Percentiles rank a stretch among this genome's conserved stretches.
Evolutionary conservation across 2,797 vertebrate species (phyloP).

Genomic region (Ptychobarbus kaznakovi): DNA sequence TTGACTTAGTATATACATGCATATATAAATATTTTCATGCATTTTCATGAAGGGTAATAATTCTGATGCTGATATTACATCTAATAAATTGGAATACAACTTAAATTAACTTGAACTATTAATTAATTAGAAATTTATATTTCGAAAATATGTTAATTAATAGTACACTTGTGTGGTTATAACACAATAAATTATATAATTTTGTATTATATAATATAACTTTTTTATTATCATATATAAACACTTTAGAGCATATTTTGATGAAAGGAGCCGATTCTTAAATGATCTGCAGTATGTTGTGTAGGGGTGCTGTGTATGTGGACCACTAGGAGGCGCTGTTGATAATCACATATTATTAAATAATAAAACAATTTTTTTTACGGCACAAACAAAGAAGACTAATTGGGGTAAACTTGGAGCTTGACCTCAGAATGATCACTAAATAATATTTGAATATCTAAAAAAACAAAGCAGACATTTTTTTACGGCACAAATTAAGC

Average conservation of each 20-base stretch:
- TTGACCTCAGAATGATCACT: too few relatives aligned
- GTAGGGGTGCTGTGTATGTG: background rate
- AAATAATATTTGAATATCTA: too few relatives aligned
- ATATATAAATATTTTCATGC: too few relatives aligned
- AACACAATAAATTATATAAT: background rate
- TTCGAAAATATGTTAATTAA: background rate
- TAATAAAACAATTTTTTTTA: too few relatives aligned
- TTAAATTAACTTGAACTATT: background rate
- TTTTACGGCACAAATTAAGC: too few relatives aligned
- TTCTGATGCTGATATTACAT: background rate
- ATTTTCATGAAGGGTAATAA: background rate
- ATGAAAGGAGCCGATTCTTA: background rate
- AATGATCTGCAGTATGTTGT: background rate
- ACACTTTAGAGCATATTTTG: background rate
- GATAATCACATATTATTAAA: background rate
- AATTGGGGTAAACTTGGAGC: too few relatives aligned
- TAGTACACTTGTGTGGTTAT: background rate
- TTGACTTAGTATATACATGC: background rate
- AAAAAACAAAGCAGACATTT: too few relatives aligned
- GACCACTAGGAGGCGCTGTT: conserved; percentile 13
- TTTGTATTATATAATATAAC: too few relatives aligned
- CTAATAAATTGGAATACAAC: background rate
- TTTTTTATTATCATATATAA: background rate
- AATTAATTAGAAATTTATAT: too few relatives aligned
- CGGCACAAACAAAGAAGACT: too few relatives aligned